Base-by-base conservation (phyloP, 2,797 vertebrate species). In the Urocyon cinereoargenteus region DNA sequence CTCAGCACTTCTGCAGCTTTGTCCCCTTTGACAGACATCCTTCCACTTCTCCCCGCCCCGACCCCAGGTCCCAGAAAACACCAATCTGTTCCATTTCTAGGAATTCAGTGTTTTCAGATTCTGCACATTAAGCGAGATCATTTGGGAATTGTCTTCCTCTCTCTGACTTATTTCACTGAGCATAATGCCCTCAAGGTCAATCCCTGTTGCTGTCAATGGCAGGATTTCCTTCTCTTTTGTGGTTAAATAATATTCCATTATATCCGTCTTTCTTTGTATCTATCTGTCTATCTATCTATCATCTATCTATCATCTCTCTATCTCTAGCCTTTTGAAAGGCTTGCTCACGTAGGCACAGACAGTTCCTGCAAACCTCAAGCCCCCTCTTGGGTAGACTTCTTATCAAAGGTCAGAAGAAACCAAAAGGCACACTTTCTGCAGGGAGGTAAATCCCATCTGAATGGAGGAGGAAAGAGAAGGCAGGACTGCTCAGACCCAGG, bases 371-470 rank as follows among this genome's bases (percentile, higher is more conserved):
- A 78, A 34, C 26, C 36, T 77, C 49, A n/a, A 24, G 21, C 40
- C 19, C 51, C 24, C 59, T 77, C 36, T 55, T 49, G 9, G 51
- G n/a, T 26, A 70, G 53, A 24, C 24, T 6, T 59, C 40, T 81
- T 18, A 45, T 16, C 1, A 5, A 34, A 21, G 21, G n/a, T 91
- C 24, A 62, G 70, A 66, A 62, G 21, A 92, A 55, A 81, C 11
- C 10, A 28, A 15, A 22, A 78, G 9, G n/a, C 5, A 15, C 0
- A 26, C 10, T 51, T 31, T 31, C 4, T 21, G 15, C 0, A 53
- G 61, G 22, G 49, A 59, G 53, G 26, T 26, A 85, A 51, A 26
- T 19, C 61, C 40, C 40, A 81, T 6, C 9, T 55, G 34, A 64
- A 64, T 49, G 28, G 57, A 85, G 12, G n/a, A 66, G 19, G 21